phyloP scores from a whole-genome alignment of 1,140 invertebrate species.

The Melitaea cinxia region DNA sequence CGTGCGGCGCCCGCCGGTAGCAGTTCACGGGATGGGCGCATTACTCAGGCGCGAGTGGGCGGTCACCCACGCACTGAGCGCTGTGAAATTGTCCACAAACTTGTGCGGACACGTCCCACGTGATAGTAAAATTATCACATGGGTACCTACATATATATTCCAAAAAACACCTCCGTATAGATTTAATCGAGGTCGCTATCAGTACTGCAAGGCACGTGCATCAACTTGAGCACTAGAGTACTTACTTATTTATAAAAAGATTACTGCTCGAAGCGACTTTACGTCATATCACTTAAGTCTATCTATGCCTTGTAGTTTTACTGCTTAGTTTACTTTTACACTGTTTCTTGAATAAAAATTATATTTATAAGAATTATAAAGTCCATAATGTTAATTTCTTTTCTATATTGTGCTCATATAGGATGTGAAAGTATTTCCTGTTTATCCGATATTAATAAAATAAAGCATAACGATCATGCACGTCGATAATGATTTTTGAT shows the following conservation, averaged over 20 bases:
- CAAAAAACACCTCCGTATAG: constrained; percentile 22
- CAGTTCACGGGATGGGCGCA: constrained; percentile 23
- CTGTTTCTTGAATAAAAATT: not conserved
- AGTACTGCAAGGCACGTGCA: constrained; percentile 3
- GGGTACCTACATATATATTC: constrained; percentile 46
- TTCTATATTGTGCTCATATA: not conserved
- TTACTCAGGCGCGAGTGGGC: constrained; percentile 45
- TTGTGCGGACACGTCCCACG: constrained; percentile 31
- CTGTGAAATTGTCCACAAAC: constrained; percentile 45
- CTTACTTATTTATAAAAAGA: not conserved
- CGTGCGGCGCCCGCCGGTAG: constrained; percentile 27
- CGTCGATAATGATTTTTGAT: constrained; percentile 22
- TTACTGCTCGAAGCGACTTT: not conserved
- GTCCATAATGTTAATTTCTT: not conserved
- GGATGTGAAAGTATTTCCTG: constrained; percentile 5
- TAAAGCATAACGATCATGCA: constrained; percentile 14
- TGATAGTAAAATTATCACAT: constrained; percentile 34
- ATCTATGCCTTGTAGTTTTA: not conserved
- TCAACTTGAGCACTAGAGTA: constrained; percentile 7
- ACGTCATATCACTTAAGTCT: not conserved
- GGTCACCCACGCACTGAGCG: constrained; percentile 43
- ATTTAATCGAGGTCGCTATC: constrained; percentile 19
- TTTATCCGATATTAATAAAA: not conserved
- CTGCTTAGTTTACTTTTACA: not conserved
- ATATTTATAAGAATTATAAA: not conserved